These are phyloP conservation scores for Sylvilagus floridanus DNA, from an alignment of 2,797 vertebrate species.

Conservation along the genomic window DNA sequence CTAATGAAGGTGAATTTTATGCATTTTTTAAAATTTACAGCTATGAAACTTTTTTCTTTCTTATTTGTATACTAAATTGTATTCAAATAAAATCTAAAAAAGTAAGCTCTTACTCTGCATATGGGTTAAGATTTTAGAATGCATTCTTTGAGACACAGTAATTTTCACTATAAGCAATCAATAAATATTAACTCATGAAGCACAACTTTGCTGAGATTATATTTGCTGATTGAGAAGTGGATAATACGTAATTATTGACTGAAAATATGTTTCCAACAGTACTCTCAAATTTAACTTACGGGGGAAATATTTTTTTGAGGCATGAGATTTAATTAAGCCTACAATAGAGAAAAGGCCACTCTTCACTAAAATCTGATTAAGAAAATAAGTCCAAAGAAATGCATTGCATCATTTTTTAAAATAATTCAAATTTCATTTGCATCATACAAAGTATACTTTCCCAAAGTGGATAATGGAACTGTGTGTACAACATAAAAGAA, in stretches of 20 bases:
- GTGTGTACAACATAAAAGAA: constrained; percentile 63
- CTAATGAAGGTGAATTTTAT: not conserved
- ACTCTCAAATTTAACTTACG: not conserved
- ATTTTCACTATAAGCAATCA: not conserved
- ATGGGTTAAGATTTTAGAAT: not conserved
- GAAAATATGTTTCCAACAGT: not conserved
- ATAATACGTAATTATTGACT: not conserved
- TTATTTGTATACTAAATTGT: not conserved
- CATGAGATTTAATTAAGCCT: not conserved
- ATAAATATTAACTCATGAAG: not conserved
- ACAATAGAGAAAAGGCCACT: constrained; percentile 42
- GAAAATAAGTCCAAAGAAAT: constrained; percentile 33
- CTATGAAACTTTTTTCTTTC: not conserved
- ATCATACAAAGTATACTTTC: not conserved
- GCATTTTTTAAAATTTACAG: not conserved
- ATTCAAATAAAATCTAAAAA: not conserved
- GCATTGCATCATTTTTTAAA: not conserved
- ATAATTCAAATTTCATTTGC: constrained; percentile 38
- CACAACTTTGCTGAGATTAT: not conserved
- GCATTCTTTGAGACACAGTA: not conserved
- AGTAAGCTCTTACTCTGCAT: not conserved
- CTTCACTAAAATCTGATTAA: constrained; percentile 22
- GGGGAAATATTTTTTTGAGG: constrained; percentile 21
- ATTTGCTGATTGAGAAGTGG: not conserved
- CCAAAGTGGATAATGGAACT: not conserved